Percentiles rank a stretch among this genome's conserved stretches.
phyloP scores from a whole-genome alignment of 2,113 vertebrate species.

The Halichoerus grypus region DNA sequence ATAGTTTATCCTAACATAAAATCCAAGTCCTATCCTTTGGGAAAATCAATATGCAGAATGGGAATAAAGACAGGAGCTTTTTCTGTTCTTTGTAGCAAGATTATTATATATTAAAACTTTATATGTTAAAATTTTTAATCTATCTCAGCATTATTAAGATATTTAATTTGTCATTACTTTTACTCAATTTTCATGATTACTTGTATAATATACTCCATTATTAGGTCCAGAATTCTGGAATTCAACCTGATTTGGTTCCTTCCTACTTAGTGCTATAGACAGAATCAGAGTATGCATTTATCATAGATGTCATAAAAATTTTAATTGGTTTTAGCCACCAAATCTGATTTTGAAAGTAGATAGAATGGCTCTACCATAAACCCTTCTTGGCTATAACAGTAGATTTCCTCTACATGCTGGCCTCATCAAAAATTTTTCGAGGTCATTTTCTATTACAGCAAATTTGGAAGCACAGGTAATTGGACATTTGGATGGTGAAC shows the following conservation, averaged over 20 bases:
- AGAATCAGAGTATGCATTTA: slow-evolving; percentile 2
- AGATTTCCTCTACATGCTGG: background rate
- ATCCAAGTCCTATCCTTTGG: background rate
- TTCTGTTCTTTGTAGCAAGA: background rate
- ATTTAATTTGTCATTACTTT: background rate
- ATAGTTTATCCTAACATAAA: background rate
- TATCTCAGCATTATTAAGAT: background rate
- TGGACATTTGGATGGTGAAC: background rate
- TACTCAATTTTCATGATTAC: background rate
- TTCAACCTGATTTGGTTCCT: background rate
- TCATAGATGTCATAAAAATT: background rate
- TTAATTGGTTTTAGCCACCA: slow-evolving; percentile 34
- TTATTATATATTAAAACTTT: background rate
- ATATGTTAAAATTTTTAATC: background rate
- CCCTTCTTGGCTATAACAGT: background rate
- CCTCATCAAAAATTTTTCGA: background rate
- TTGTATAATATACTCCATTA: background rate
- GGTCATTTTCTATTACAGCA: slow-evolving; percentile 19
- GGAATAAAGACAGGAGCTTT: background rate
- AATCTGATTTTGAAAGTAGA: slow-evolving; percentile 38
- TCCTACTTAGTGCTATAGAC: background rate
- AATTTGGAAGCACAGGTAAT: background rate
- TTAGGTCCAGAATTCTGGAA: background rate
- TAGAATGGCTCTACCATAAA: slow-evolving; percentile 27
- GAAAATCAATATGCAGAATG: background rate